Conservation (phyloP, 1,140 invertebrate species). For the Andrena cerasifolii region DNA sequence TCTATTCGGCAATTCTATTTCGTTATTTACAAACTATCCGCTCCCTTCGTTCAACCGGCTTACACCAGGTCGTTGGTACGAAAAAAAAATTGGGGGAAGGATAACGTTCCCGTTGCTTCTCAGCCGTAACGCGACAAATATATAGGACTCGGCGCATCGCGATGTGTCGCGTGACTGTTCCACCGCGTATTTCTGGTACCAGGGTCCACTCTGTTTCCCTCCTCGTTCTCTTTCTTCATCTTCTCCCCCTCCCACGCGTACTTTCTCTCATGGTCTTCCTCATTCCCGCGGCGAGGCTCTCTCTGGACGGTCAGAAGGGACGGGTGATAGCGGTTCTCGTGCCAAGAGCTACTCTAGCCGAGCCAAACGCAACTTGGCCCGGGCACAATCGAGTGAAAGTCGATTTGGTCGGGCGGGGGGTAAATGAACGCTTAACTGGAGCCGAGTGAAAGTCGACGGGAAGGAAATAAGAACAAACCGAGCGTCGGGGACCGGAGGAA, state of each 20-base stretch:
- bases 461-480: constrained; percentile 49
- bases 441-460: constrained; percentile 50
- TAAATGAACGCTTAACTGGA: constrained; percentile 61
- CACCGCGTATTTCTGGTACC: constrained; percentile 55
- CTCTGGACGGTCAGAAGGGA: constrained; percentile 42
- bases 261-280: constrained; percentile 48
- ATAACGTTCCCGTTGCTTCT: no score
- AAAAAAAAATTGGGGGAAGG: no score
- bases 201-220: constrained; percentile 12
- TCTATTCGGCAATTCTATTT: background rate
- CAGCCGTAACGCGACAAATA: no score
- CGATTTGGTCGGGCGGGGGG: constrained; percentile 22
- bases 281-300: constrained; percentile 44
- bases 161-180: background rate
- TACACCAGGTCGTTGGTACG: no score
- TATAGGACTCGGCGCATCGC: no score
- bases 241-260: background rate
- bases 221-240: constrained; percentile 27
- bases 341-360: constrained; percentile 70
- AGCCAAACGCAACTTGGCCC: constrained; percentile 63
- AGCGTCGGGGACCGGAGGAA: constrained; percentile 32
- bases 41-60: background rate
- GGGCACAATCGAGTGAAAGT: constrained; percentile 68
- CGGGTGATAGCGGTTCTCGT: constrained; percentile 63
- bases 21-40: background rate